These are phyloP conservation scores for Pseudococcus longispinus DNA, from an alignment of 2,888 invertebrate species.

Conservation along the genomic window DNA sequence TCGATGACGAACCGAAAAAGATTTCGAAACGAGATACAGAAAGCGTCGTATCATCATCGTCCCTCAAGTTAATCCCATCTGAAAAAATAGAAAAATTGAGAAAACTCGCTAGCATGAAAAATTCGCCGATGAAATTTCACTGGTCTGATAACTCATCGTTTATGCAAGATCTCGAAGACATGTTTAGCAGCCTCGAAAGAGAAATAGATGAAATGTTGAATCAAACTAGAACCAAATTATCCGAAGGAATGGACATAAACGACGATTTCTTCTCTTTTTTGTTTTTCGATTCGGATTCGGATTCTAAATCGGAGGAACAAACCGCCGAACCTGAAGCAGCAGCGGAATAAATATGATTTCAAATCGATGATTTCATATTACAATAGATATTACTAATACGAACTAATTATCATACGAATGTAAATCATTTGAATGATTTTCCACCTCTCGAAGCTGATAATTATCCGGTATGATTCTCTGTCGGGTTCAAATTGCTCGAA, in stretches of 20 bases:
- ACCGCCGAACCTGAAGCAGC: not conserved
- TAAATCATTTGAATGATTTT: not conserved
- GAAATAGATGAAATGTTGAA: constrained; percentile 37
- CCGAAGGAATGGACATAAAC: not conserved
- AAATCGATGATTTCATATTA: not conserved
- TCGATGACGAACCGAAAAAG: not conserved
- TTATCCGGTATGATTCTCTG: not conserved
- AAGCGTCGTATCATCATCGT: constrained; percentile 18
- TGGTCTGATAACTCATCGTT: constrained; percentile 31
- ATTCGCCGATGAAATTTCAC: not conserved
- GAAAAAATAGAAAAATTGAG: not conserved
- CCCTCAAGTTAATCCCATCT: not conserved
- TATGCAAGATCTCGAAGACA: constrained; percentile 25
- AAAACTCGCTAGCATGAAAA: not conserved
- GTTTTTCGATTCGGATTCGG: not conserved
- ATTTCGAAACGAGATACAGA: constrained; percentile 21
- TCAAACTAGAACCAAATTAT: constrained; percentile 13
- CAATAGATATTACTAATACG: not conserved
- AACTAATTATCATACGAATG: not conserved
- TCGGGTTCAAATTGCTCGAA: not conserved
- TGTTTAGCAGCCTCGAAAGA: constrained; percentile 31
- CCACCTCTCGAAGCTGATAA: not conserved
- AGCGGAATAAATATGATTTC: not conserved
- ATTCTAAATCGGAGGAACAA: constrained; percentile 5
- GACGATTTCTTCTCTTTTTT: constrained; percentile 26